Conservation (phyloP, 2,888 invertebrate genomes). For the Stenurella melanura region DNA sequence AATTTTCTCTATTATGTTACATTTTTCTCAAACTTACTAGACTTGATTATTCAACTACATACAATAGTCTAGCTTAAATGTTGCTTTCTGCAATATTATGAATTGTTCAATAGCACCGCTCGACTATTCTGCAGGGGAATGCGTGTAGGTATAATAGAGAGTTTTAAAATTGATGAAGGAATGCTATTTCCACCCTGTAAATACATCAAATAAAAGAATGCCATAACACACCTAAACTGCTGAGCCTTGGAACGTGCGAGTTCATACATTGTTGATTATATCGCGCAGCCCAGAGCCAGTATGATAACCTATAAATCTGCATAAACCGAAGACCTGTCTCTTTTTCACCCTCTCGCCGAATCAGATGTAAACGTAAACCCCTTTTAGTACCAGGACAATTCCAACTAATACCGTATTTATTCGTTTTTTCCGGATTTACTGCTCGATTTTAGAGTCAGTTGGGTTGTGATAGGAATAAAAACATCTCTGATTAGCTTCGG, state of each 20-base stretch:
- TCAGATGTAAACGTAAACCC: constrained; percentile 37
- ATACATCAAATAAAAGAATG: background rate
- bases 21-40: too few species aligned
- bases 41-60: too few species aligned
- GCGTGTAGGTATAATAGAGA: too few species aligned
- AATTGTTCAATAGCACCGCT: too few species aligned
- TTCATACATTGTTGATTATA: background rate
- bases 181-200: background rate
- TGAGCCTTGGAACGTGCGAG: background rate
- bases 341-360: constrained; percentile 18
- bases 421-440: constrained; percentile 31
- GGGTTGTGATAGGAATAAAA: constrained; percentile 30
- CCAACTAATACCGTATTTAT: constrained; percentile 29
- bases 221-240: background rate
- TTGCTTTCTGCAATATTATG: too few species aligned
- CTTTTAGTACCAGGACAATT: constrained; percentile 22
- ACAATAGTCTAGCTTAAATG: too few species aligned
- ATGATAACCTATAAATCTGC: constrained; percentile 26
- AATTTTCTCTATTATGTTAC: too few species aligned
- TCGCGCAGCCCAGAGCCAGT: background rate
- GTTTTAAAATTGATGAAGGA: background rate
- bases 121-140: too few species aligned
- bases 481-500: constrained; percentile 30
- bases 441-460: constrained; percentile 9
- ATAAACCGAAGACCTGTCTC: constrained; percentile 23